Base-by-base conservation (phyloP, 1,140 invertebrate genomes). In the Drosophila nebulosa region DNA sequence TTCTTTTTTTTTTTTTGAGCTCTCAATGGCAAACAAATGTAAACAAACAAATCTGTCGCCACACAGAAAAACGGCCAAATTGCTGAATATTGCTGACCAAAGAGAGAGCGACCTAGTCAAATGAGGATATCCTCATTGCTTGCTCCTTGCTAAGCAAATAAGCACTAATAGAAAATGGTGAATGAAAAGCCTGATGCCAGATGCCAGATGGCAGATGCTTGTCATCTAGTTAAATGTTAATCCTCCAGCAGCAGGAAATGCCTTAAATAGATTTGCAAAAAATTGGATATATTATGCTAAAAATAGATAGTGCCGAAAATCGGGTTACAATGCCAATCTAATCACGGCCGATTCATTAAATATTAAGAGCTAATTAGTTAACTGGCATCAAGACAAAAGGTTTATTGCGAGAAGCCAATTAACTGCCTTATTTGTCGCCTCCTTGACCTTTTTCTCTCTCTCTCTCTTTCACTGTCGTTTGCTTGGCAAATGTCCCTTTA, bases 341-440 rank as follows among this genome's bases (percentile, higher is more conserved):
- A 46, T 46, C 39, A 46, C 39, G 39, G 39, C 21, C n/a, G 16
- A 46, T 46, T 46, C 39, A 46, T 46, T 46, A 46, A 46, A 46
- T 46, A 46, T 46, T 46, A 46, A 46, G 39, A 46, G 39, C 39
- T 46, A 46, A 46, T 46, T 46, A 46, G 39, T 46, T 46, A 46
- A 46, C 39, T 46, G 39, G 16, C 39, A 46, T 46, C 39, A 21
- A 21, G 39, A 46, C 39, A 46, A 46, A 46, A 46, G 39, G 39
- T 46, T 46, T 46, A 59, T 59, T 59, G 69, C 26, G 35, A 16
- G 18, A 73, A 55, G 64, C 53, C 70, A 73, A 73, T 73, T 73
- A 73, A 55, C 69, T 70, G 64, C 22, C 39, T 46, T 46, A 46
- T 74, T 73, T 73, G 70, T 65, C 69, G 61, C 69, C 70, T 35